A percentile compares a stretch with the other conserved stretches of the same genome.
Evolutionary conservation across 2,888 invertebrate genomes (phyloP).

Genomic region (Pyrrhia umbra): DNA sequence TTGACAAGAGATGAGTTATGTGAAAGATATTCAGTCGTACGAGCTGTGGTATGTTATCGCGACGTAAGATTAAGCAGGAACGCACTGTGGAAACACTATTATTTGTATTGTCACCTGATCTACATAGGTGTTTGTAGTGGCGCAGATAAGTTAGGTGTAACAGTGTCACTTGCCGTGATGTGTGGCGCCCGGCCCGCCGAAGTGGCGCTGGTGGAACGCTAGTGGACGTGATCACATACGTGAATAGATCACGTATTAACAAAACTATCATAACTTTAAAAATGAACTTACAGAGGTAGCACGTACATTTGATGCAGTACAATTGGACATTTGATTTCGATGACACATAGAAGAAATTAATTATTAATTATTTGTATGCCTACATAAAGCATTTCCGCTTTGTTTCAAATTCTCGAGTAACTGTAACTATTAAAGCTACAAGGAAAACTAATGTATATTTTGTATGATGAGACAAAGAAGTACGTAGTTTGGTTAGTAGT

Average conservation of each 20-base stretch:
- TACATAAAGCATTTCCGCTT: too few relatives aligned
- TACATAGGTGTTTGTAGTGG: constrained; percentile 78
- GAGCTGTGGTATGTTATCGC: constrained; percentile 74
- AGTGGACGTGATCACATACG: constrained; percentile 71
- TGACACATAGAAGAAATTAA: constrained; percentile 25
- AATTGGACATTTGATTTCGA: constrained; percentile 17
- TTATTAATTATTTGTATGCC: background rate
- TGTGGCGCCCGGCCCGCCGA: constrained; percentile 50
- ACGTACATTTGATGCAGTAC: constrained; percentile 69
- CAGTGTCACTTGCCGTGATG: constrained; percentile 63
- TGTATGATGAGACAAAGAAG: constrained; percentile 33
- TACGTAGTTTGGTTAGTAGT: constrained; percentile 28
- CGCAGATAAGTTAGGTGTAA: constrained; percentile 73
- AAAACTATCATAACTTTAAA: constrained; percentile 73
- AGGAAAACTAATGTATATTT: constrained; percentile 13
- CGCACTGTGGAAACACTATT: constrained; percentile 83
- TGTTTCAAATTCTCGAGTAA: too few relatives aligned
- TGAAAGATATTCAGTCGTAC: constrained; percentile 73
- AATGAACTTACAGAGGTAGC: constrained; percentile 69
- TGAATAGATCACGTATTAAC: constrained; percentile 83
- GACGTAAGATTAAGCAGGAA: constrained; percentile 82
- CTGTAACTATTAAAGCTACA: constrained; percentile 7
- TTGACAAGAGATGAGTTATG: constrained; percentile 68
- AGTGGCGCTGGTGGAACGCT: constrained; percentile 52
- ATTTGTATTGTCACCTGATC: constrained; percentile 85